These are phyloP conservation scores for Hesperophylax magnus DNA, from an alignment of 1,140 invertebrate genomes.

Conservation along the genomic window DNA sequence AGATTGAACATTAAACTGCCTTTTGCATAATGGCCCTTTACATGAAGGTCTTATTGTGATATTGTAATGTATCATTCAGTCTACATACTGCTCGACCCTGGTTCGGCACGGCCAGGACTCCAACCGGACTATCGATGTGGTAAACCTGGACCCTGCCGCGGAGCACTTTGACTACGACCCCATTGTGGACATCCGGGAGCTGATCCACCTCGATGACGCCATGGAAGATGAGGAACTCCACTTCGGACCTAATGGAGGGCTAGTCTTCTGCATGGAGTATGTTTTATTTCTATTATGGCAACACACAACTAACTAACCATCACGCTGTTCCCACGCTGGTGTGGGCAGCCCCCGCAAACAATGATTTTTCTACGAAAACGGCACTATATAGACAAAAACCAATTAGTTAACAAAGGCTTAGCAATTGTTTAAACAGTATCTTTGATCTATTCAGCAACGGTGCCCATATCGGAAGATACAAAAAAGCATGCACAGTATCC, in stretches of 20 bases:
- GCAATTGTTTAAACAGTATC: too few relatives aligned
- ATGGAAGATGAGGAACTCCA: constrained; percentile 97
- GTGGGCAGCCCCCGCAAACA: too few relatives aligned
- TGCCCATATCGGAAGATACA: too few relatives aligned
- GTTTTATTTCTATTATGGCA: constrained; percentile 52
- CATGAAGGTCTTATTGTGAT: neutral
- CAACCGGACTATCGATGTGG: constrained; percentile 84
- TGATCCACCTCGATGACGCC: constrained; percentile 95
- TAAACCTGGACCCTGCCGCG: constrained; percentile 98
- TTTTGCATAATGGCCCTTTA: neutral
- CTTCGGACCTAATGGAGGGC: constrained; percentile 97
- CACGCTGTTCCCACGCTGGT: too few relatives aligned
- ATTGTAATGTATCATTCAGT: constrained; percentile 72
- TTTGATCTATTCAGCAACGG: too few relatives aligned
- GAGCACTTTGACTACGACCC: constrained; percentile 95
- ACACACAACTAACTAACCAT: too few relatives aligned
- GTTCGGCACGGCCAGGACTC: constrained; percentile 85
- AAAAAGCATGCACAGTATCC: too few relatives aligned
- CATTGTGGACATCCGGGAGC: constrained; percentile 90
- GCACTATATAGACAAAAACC: too few relatives aligned
- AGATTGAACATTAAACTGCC: neutral
- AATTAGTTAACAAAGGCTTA: too few relatives aligned
- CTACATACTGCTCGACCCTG: constrained; percentile 95
- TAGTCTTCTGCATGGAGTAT: constrained; percentile 97
- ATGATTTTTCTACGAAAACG: too few relatives aligned